Base-by-base conservation (phyloP, 2,113 vertebrate species). In the Abramis brama region DNA sequence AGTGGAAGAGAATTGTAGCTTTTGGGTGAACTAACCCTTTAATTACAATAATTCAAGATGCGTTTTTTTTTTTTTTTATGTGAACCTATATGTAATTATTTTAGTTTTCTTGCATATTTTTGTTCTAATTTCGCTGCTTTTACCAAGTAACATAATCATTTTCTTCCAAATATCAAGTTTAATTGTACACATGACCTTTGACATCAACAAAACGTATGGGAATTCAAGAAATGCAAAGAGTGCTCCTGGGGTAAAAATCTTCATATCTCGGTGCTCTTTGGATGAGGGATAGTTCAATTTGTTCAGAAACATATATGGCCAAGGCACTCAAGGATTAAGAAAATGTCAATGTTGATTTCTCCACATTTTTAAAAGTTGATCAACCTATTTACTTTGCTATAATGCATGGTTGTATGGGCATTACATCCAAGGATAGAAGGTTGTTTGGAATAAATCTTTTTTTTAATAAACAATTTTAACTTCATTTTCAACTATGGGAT, bases 1-100 rank as follows among this genome's bases (percentile, higher is more conserved):
- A 79, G 86, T 89, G 90, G 55, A 62, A 21, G 10, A 74, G 8
- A 23, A 47, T 45, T 74, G 45, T n/a, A 27, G 11, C 73, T n/a
- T n/a, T n/a, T n/a, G n/a, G n/a, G n/a, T n/a, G n/a, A n/a, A n/a
- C n/a, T n/a, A n/a, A n/a, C n/a, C n/a, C n/a, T n/a, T n/a, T 8
- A 43, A 43, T 43, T 43, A 43, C 39, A 43, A 43, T 43, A 43
- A 43, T 43, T 43, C 39, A 43, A 43, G 39, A 43, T 39, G 39
- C 6, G 27, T 27, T 27, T 27, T 27, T 27, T 27, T 27, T 1
- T 27, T 27, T 27, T 27, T 27, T 27, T 27, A 27, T 27, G 27
- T 30, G 47, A 13, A 50, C 47, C 47, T 3, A 13, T 50, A 50
- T 50, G 12, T 13, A 50, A 50, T 47, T 50, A 4, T 50, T 8